phyloP scores from a whole-genome alignment of 2,797 vertebrate species.

The Esox lucius region DNA sequence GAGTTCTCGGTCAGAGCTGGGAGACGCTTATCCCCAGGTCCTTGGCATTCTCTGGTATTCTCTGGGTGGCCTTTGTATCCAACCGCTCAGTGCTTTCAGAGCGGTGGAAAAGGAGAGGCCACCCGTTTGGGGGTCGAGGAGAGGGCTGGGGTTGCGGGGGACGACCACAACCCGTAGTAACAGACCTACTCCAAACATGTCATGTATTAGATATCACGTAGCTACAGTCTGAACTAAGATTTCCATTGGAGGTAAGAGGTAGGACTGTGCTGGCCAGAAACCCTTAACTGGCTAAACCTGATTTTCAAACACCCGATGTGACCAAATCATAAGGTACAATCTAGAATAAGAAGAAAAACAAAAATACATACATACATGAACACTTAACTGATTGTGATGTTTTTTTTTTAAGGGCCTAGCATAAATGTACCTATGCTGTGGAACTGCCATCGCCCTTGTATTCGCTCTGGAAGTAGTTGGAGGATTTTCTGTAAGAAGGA shows the following conservation, averaged over 20 bases:
- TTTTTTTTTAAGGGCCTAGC: not conserved
- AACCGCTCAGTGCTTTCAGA: constrained; percentile 64
- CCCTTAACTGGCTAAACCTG: not conserved
- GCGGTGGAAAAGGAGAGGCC: constrained; percentile 69
- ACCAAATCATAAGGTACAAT: not conserved
- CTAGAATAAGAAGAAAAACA: not conserved
- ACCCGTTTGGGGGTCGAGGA: constrained; percentile 51
- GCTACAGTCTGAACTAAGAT: not conserved
- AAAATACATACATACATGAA: not conserved
- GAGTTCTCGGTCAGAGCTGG: constrained; percentile 81
- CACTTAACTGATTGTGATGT: not conserved
- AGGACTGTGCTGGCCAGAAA: not conserved
- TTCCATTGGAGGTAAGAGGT: not conserved
- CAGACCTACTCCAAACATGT: not conserved
- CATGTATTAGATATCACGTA: not conserved
- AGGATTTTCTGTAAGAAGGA: constrained; percentile 88
- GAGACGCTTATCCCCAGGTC: constrained; percentile 71
- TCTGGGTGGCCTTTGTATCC: constrained; percentile 78
- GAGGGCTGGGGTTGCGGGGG: not conserved
- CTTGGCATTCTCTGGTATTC: constrained; percentile 79
- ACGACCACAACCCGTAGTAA: not conserved
- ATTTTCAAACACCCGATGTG: not conserved
- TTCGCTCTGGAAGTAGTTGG: constrained; percentile 95
- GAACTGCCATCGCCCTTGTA: constrained; percentile 97
- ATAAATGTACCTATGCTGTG: constrained; percentile 92